phyloP scores from a whole-genome alignment of 2,888 invertebrate species.

The Xestia rhomboidea region DNA sequence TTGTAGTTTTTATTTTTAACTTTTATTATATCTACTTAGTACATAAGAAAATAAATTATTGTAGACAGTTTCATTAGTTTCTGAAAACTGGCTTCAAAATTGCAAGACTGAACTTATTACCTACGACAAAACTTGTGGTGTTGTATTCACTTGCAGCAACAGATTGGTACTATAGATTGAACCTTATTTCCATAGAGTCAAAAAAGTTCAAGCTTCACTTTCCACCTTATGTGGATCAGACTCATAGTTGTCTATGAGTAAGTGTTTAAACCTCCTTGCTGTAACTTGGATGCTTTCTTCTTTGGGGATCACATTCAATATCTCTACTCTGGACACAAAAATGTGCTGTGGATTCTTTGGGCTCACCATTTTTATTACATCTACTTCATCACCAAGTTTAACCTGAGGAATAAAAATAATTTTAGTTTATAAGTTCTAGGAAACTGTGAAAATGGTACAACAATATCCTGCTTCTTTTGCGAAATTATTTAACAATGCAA shows the following conservation, averaged over 20 bases:
- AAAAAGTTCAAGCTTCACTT: constrained; percentile 52
- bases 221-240: constrained; percentile 86
- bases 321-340: constrained; percentile 92
- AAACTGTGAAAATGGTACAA: not conserved
- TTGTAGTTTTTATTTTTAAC: constrained; percentile 17
- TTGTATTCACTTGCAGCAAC: not conserved
- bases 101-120: not conserved
- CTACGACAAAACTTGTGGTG: not conserved
- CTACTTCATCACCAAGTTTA: constrained; percentile 93
- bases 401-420: constrained; percentile 84
- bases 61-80: not conserved
- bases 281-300: constrained; percentile 91
- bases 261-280: constrained; percentile 92
- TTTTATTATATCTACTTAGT: constrained; percentile 21
- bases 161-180: not conserved
- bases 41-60: constrained; percentile 12
- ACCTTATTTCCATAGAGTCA: not conserved
- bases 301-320: constrained; percentile 89
- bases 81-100: not conserved
- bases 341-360: constrained; percentile 93
- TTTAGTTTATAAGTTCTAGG: not conserved
- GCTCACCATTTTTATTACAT: constrained; percentile 93
- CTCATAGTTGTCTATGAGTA: constrained; percentile 94
- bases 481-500: not conserved
- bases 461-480: not conserved